Evolutionary conservation across 1,140 invertebrate species (phyloP), one percentile per base, ranked within the genome.

Genomic region (Cyrtorhinus lividipennis): DNA sequence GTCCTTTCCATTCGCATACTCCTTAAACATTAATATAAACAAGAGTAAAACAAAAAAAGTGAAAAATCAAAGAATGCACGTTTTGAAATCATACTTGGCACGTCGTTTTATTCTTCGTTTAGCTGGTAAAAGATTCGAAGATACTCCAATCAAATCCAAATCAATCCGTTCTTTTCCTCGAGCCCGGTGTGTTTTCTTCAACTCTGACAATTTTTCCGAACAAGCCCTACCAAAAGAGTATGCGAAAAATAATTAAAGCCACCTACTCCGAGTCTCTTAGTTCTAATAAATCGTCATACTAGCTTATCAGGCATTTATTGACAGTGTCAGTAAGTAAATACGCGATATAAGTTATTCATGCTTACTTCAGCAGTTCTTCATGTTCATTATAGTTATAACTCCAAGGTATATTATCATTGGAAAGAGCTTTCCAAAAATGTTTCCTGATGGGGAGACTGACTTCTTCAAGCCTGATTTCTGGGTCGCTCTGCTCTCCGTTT

Each of bases 161-260:
- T 57, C 48, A 18, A 44, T 8, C 20, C 48, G 30, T 25, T 66
- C 48, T 61, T 61, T 56, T 61, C 24, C 60, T 62, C 64, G 46
- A n/a, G 45, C 56, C 57, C 66, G 64, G 25, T 66, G 59, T 18
- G 48, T 61, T 44, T 66, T 68, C 24, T 66, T 66, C 13, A 83
- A 64, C 38, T 82, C 80, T 5, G 61, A 44, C 24, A 69, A 59
- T 61, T 69, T 69, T 38, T 67, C 63, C n/a, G 66, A 67, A 56
- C 68, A 69, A 1, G 68, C 64, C 45, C 68, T 68, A 57, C n/a
- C n/a, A 59, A 66, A 46, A 44, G 18, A 61, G 12, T n/a, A 22
- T 13, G 38, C 38, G 38, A 53, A 53, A 53, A 53, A 20, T 38
- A 38, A 38, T 5, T 38, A 38, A 38, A 38, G 30, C n/a, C n/a